Evolutionary conservation across 2,888 invertebrate genomes (phyloP), one percentile per base, ranked within the genome.

Genomic region (Zeuzera pyrina): DNA sequence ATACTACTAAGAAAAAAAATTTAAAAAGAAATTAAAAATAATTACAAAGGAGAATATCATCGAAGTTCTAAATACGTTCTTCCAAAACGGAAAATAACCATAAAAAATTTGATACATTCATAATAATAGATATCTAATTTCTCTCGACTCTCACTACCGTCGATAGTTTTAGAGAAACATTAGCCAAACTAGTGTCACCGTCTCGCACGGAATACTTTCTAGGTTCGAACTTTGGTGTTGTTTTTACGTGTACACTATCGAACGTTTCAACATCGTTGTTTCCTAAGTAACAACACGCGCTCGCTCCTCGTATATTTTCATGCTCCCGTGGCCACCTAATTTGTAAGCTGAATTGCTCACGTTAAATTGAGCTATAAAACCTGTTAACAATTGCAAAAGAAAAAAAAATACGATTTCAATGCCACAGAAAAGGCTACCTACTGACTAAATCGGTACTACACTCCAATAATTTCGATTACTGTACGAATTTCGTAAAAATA

Each of bases 321-420:
- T 59, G 74, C 61, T 64, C 57, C 63, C 60, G 62, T 69, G 60
- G 57, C 49, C 54, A 44, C 52, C 45, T 47, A 45, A 48, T 48
- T 47, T 44, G 39, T 41, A 33, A 41, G 34, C 49, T 49, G 63
- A 48, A 72, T 67, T 64, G 55, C 57, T 55, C 45, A 52, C 52
- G 50, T 54, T 54, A 61, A 62, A 57, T 47, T 48, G 51, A 56
- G 47, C 52, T 54, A 52, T 58, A 54, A 55, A n/a, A 47, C 38
- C 26, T 29, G 12, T 31, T 19, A 24, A 23, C 25, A 15, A 43
- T 69, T 68, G 54, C 69, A 64, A 69, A 57, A 68, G 49, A 42
- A 45, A 49, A 47, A 53, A 42, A 48, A 62, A 65, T n/a, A n/a
- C n/a, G n/a, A n/a, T 66, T 57, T 71, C 76, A 74, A 76, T 72